Evolutionary conservation across 30 jellyfish, hydroid and myxozoan genomes (phyloP).

Genomic region (Mastigias papua): DNA sequence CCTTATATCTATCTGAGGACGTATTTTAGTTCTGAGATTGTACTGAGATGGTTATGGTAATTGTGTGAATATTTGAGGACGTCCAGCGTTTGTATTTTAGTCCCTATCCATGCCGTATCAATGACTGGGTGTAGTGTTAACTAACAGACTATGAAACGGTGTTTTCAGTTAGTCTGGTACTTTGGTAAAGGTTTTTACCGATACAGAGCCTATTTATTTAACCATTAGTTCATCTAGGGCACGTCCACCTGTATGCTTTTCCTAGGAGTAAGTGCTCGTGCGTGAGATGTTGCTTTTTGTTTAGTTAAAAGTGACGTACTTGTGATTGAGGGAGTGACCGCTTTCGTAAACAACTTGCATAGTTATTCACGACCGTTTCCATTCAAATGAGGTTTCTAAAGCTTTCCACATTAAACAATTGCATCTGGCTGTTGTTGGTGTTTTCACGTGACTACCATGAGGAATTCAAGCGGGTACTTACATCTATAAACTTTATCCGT

Average conservation of each 20-base stretch:
- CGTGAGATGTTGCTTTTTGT: not conserved
- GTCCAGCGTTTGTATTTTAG: not conserved
- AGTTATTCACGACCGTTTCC: not conserved
- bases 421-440: not conserved
- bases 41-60: too few species aligned
- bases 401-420: not conserved
- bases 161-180: not conserved
- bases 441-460: slow-evolving; percentile 12
- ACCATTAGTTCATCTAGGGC: not conserved
- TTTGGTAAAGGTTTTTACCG: not conserved
- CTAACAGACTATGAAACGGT: not conserved
- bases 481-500: not conserved
- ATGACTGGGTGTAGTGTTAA: not conserved
- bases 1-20: not conserved
- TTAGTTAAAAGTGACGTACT: not conserved
- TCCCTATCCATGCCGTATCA: not conserved
- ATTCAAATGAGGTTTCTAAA: not conserved
- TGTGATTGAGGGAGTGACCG: not conserved
- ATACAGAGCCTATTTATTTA: not conserved
- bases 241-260: slow-evolving; percentile 3
- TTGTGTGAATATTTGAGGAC: too few species aligned
- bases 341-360: not conserved
- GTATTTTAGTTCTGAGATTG: not conserved
- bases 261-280: not conserved
- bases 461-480: not conserved